phyloP scores from a whole-genome alignment of 1,140 invertebrate species.

The Maniola jurtina region DNA sequence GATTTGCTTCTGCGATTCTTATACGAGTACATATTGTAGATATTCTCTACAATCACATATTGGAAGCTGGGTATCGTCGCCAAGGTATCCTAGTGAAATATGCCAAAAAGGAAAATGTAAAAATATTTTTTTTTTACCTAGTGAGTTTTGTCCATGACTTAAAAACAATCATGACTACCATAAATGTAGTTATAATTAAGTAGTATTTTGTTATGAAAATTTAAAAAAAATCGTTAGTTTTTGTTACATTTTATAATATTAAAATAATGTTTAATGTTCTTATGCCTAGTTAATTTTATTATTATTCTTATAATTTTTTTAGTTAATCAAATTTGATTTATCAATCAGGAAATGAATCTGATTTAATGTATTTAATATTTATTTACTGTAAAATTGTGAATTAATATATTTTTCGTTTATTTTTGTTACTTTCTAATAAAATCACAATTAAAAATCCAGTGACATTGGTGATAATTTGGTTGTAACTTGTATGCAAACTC shows the following conservation, averaged over 20 bases:
- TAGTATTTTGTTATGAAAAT: conserved; percentile 25
- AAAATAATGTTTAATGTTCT: neutral
- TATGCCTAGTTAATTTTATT: neutral
- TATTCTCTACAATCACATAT: too few species aligned
- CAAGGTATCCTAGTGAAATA: neutral
- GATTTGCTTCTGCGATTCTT: too few species aligned
- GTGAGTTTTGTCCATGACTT: conserved; percentile 32
- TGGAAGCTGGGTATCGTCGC: neutral
- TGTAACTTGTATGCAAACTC: too few species aligned
- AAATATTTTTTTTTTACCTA: conserved; percentile 8
- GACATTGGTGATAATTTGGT: neutral
- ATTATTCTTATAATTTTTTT: conserved; percentile 2
- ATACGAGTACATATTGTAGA: too few species aligned
- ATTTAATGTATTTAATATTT: conserved; percentile 18
- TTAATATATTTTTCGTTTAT: conserved; percentile 2
- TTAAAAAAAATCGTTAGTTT: conserved; percentile 1
- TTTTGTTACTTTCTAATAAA: neutral
- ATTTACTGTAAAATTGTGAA: conserved; percentile 16
- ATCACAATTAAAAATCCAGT: conserved; percentile 4
- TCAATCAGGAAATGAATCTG: conserved; percentile 23
- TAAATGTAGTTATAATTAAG: conserved; percentile 9
- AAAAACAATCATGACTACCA: conserved; percentile 30
- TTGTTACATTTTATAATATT: conserved; percentile 6
- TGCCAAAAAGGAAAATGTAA: conserved; percentile 12
- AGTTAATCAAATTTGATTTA: conserved; percentile 4